Evolutionary conservation across 2,113 vertebrate species (phyloP).

Genomic region (Ctenomys sociabilis): DNA sequence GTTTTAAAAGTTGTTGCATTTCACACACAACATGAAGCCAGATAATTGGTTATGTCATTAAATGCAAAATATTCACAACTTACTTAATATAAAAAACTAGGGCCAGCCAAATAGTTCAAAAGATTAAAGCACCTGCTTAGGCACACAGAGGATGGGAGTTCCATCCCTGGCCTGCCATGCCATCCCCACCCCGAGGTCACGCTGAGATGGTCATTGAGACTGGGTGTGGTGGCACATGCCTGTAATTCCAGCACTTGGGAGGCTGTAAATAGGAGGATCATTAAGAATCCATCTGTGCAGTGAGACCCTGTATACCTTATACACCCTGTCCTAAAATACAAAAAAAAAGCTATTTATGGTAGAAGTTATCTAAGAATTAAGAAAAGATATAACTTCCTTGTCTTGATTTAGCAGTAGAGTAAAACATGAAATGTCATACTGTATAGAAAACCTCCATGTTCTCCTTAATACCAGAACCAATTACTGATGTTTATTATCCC

Average conservation of each 20-base stretch:
- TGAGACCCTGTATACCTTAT: no score
- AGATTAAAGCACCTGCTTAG: no score
- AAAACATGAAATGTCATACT: neutral
- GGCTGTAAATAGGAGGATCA: no score
- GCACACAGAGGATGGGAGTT: no score
- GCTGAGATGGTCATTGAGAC: no score
- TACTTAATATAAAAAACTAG: slow-evolving; percentile 37
- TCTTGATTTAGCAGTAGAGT: slow-evolving; percentile 1
- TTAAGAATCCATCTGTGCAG: no score
- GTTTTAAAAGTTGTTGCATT: neutral
- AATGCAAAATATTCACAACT: neutral
- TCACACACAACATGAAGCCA: slow-evolving; percentile 17
- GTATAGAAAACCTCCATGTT: neutral
- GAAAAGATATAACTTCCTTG: neutral
- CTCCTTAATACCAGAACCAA: neutral
- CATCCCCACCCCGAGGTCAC: no score
- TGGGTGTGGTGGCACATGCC: no score
- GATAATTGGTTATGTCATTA: neutral
- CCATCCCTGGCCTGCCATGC: no score
- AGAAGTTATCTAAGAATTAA: slow-evolving; percentile 40
- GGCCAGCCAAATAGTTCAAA: no score
- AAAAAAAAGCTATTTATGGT: neutral
- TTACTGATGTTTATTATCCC: neutral
- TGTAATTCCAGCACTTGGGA: no score
- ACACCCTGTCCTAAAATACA: no score